Evolutionary conservation across 30 jellyfish, hydroid and myxozoan genomes (phyloP).

Genomic region (Sanderia malayensis): DNA sequence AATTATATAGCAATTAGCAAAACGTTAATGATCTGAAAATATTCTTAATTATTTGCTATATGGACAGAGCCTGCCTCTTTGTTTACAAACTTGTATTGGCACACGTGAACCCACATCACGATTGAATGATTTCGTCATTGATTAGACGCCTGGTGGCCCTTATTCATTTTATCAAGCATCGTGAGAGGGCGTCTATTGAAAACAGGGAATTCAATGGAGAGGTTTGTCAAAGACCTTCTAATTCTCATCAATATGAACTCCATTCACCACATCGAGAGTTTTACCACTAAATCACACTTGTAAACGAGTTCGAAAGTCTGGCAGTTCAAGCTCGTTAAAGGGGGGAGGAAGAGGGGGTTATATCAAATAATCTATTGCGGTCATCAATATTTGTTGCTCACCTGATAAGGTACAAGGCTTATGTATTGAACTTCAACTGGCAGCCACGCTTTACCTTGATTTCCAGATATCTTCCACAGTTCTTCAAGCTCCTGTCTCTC

Average conservation of each 20-base stretch:
- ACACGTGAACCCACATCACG: no score
- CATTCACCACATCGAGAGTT: neutral
- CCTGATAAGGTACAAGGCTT: slow-evolving; percentile 49
- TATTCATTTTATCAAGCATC: no score
- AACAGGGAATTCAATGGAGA: no score
- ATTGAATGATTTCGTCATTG: no score
- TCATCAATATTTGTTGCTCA: neutral
- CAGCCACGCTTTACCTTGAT: slow-evolving; percentile 47
- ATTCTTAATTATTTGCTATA: no score
- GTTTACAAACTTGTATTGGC: no score
- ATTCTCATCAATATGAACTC: neutral
- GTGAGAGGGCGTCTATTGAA: no score
- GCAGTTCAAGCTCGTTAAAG: neutral
- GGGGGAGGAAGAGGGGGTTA: neutral
- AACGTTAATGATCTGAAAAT: no score
- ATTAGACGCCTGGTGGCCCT: no score
- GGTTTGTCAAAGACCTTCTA: neutral
- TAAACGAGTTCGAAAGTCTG: neutral
- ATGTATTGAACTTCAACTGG: slow-evolving; percentile 19
- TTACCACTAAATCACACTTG: neutral
- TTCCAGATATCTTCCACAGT: slow-evolving; percentile 40
- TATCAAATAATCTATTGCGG: no score
- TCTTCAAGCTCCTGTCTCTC: slow-evolving; percentile 21
- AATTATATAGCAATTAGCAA: no score
- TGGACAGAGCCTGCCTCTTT: no score